Percentiles rank a stretch among this genome's conserved stretches.
These are phyloP conservation scores for Epirrita christyi DNA, from an alignment of 2,888 invertebrate species.

Conservation along the genomic window DNA sequence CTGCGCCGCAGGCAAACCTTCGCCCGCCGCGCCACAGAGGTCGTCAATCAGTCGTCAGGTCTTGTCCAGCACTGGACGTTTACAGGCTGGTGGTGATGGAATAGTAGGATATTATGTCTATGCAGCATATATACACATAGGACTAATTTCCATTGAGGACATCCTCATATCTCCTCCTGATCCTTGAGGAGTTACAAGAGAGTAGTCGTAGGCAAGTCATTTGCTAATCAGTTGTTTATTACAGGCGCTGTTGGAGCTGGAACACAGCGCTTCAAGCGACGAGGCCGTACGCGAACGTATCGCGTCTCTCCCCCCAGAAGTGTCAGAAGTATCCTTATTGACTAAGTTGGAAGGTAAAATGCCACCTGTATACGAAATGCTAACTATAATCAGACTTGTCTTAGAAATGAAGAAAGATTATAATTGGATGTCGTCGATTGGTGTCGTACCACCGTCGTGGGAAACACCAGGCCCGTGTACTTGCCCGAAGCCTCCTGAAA, in stretches of 20 bases:
- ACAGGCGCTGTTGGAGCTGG: conserved; percentile 91
- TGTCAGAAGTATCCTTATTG: conserved; percentile 95
- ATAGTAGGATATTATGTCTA: too few relatives aligned
- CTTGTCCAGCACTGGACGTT: too few relatives aligned
- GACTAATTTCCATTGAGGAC: too few relatives aligned
- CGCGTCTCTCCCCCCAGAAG: conserved; percentile 96
- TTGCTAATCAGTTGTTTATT: conserved; percentile 39
- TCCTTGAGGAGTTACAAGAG: too few relatives aligned
- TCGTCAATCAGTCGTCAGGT: too few relatives aligned
- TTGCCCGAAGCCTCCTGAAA: neutral
- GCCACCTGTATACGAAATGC: neutral
- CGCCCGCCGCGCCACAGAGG: too few relatives aligned
- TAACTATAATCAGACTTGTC: neutral
- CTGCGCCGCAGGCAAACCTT: too few relatives aligned
- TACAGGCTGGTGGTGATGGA: too few relatives aligned
- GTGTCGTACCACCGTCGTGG: neutral
- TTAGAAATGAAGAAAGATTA: neutral
- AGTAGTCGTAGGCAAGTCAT: neutral
- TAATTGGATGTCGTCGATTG: neutral
- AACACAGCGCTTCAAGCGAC: conserved; percentile 98
- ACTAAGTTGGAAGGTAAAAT: conserved; percentile 92
- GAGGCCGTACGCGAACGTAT: conserved; percentile 96
- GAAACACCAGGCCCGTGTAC: neutral
- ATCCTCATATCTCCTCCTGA: too few relatives aligned
- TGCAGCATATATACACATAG: too few relatives aligned